Evolutionary conservation across 2,797 vertebrate genomes (phyloP).

Genomic region (Pangasius krempfi): DNA sequence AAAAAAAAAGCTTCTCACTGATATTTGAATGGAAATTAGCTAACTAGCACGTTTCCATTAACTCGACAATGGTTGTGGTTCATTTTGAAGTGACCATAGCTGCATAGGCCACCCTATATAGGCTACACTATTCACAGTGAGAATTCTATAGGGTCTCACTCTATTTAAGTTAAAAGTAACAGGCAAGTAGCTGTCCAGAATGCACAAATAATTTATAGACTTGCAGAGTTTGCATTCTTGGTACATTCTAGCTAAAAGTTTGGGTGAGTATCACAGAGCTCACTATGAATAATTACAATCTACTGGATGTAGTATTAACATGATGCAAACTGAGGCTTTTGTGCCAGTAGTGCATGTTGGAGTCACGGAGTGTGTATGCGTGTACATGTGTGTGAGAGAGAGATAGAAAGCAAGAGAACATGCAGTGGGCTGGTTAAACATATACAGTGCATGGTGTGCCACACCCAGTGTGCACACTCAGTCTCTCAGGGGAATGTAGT

Average conservation of each 20-base stretch:
- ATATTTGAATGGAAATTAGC: neutral
- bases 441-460: slow-evolving; percentile 39
- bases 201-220: neutral
- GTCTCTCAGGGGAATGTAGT: slow-evolving; percentile 53
- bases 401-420: slow-evolving; percentile 16
- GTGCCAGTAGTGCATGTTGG: neutral
- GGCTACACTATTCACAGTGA: neutral
- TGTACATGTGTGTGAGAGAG: neutral
- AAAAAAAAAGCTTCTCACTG: neutral
- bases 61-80: neutral
- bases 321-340: neutral
- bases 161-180: neutral
- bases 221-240: neutral
- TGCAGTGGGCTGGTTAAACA: slow-evolving; percentile 34
- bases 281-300: neutral
- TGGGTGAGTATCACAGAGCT: neutral
- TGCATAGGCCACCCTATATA: too few species aligned
- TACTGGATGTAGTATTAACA: neutral
- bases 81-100: neutral
- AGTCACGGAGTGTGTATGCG: neutral
- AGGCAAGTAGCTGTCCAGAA: neutral
- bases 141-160: neutral
- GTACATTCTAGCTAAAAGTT: neutral
- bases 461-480: slow-evolving; percentile 57
- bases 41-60: neutral